Evolutionary conservation across 2,113 vertebrate genomes (phyloP), one percentile per base, ranked within the genome.

Genomic region (Anguilla rostrata): DNA sequence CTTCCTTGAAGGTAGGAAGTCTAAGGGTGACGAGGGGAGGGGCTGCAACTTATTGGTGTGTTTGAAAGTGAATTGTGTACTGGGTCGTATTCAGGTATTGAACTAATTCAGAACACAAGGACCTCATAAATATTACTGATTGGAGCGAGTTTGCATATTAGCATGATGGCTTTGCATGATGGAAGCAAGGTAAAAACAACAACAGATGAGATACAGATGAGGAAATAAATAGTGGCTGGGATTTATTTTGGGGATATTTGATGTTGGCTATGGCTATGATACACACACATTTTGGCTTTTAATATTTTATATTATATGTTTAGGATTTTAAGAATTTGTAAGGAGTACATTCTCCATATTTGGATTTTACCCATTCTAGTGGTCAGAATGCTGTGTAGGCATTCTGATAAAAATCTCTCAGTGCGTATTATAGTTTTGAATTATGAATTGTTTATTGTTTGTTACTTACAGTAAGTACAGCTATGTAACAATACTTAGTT

Each of bases 1-100:
- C 90, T 95, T 95, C 92, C 92, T 86, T 83, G 92, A 94, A 56
- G 95, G 95, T 96, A 94, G 90, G 81, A 83, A 49, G 2, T n/a
- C 34, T 16, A 14, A 18, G 43, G 60, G 60, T 4, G 60, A 66
- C 5, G 60, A 26, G 60, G 71, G 71, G 71, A 26, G 66, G 66
- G 66, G 66, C 71, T 75, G 9, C 8, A 34, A 75, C 26, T 75
- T 75, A 29, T 22, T 75, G 71, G 26, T 26, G 20, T 66, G 18
- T 75, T 75, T 75, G 26, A 75, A 29, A 75, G 71, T 34, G 26
- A 75, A 75, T n/a, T 0, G 71, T 29, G 71, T 75, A 26, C 18
- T 22, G 22, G 60, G 22, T 26, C 8, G 4, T 66, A 66, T 66
- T 26, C 60, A 26, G 60, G 60, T 66, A 22, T 22, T 66, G 18